phyloP scores from a whole-genome alignment of 2,797 vertebrate genomes.

The Geotrypetes seraphini region DNA sequence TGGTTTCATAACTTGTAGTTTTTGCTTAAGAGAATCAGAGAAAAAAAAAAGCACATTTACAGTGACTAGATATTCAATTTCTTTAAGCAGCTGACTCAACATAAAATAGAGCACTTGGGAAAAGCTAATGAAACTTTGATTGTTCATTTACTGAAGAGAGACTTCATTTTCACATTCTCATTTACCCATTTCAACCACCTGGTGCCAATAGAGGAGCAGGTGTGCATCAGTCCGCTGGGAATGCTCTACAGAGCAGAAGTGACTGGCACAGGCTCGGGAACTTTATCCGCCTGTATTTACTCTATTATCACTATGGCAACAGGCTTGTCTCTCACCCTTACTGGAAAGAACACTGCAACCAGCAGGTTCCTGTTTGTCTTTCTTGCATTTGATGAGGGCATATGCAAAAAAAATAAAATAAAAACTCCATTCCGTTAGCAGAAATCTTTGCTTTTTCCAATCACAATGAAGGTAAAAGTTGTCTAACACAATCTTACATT shows the following conservation, averaged over 20 bases:
- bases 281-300: constrained; percentile 24
- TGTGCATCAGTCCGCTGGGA: constrained; percentile 45
- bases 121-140: constrained; percentile 42
- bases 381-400: neutral
- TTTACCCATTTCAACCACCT: constrained; percentile 56
- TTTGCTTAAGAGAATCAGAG: constrained; percentile 1
- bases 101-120: constrained; percentile 45
- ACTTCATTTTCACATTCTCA: constrained; percentile 37
- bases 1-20: neutral
- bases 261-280: constrained; percentile 8
- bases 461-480: no score
- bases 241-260: constrained; percentile 6
- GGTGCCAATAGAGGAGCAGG: constrained; percentile 60
- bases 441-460: no score
- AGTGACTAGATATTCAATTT: constrained; percentile 38
- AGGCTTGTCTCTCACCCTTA: constrained; percentile 11
- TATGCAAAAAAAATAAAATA: no score
- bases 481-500: no score
- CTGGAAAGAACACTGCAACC: neutral
- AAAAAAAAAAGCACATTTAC: constrained; percentile 26
- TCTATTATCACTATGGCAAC: constrained; percentile 28
- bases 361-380: constrained; percentile 3
- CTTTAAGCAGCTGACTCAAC: constrained; percentile 53
- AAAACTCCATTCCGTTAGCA: neutral
- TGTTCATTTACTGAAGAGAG: constrained; percentile 15